These are phyloP conservation scores for Zygothrica quintamaculata DNA, from an alignment of 2,888 invertebrate species.

Conservation along the genomic window DNA sequence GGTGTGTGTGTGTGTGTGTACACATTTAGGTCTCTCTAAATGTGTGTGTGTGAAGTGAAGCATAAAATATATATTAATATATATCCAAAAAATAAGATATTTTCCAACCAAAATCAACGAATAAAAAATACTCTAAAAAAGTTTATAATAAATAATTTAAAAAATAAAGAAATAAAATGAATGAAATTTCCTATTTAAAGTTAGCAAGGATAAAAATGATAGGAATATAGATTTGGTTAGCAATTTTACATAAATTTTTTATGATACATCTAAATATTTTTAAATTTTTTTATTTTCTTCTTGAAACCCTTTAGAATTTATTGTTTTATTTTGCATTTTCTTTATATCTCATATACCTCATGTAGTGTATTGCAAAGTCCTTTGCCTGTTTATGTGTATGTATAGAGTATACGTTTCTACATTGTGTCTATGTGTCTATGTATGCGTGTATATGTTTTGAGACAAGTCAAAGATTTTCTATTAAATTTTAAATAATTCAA, in stretches of 20 bases:
- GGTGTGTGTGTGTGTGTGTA: conserved; percentile 3
- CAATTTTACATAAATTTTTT: too few species aligned
- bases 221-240: too few species aligned
- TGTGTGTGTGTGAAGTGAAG: conserved; percentile 49
- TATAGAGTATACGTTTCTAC: conserved; percentile 7
- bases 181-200: too few species aligned
- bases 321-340: too few species aligned
- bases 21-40: too few species aligned
- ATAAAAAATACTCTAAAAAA: neutral
- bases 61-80: conserved; percentile 74
- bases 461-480: conserved; percentile 77
- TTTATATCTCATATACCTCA: neutral
- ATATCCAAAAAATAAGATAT: conserved; percentile 2
- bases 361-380: neutral
- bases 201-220: too few species aligned
- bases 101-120: neutral
- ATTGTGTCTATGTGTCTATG: conserved; percentile 11
- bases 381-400: conserved; percentile 25
- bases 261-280: too few species aligned
- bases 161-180: neutral
- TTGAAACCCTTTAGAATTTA: too few species aligned
- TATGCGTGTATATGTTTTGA: conserved; percentile 47
- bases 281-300: too few species aligned
- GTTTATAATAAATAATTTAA: neutral
- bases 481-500: conserved; percentile 80